Evolutionary conservation across 2,113 vertebrate species (phyloP).

Genomic region (Scytalopus superciliaris): DNA sequence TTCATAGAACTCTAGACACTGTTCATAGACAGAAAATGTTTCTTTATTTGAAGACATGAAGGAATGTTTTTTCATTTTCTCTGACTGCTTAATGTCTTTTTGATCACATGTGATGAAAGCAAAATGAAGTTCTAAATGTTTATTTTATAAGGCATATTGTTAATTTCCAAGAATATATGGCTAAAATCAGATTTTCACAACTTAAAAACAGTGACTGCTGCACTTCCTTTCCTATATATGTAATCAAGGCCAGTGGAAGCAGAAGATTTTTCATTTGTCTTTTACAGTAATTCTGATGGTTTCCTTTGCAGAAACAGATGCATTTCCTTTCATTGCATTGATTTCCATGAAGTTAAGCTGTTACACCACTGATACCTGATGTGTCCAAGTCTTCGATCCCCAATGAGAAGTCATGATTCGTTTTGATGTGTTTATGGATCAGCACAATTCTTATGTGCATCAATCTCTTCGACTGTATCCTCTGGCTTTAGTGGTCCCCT

Average conservation of each 20-base stretch:
- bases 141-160: background rate
- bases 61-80: background rate
- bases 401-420: background rate
- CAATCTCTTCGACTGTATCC: background rate
- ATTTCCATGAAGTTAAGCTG: background rate
- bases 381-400: background rate
- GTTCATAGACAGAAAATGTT: background rate
- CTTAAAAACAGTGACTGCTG: background rate
- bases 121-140: background rate
- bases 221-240: background rate
- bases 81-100: background rate
- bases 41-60: background rate
- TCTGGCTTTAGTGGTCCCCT: background rate
- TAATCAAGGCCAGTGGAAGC: background rate
- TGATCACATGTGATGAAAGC: rapidly evolving
- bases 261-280: background rate
- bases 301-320: background rate
- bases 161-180: background rate
- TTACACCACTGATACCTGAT: background rate
- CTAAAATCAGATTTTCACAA: background rate
- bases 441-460: rapidly evolving
- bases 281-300: background rate
- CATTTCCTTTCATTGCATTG: background rate
- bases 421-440: background rate
- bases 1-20: background rate